Evolutionary conservation across 2,888 invertebrate genomes (phyloP).

Genomic region (Morpho helenor): DNA sequence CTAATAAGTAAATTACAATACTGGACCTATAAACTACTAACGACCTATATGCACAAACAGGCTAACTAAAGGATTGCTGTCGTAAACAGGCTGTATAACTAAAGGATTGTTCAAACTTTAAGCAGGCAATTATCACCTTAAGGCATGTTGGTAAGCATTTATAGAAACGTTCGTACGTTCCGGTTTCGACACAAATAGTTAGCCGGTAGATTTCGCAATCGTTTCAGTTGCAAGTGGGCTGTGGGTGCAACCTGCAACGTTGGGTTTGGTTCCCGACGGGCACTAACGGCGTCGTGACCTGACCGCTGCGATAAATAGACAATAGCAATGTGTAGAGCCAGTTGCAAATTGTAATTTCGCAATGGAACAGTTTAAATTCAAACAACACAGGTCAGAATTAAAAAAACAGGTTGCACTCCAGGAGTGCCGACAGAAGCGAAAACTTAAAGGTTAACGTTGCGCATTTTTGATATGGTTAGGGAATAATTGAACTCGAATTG

Average conservation of each 20-base stretch:
- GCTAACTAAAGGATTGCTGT: too few species aligned
- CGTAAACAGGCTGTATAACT: not conserved
- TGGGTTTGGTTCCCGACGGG: conserved; percentile 3
- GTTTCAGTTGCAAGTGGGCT: conserved; percentile 45
- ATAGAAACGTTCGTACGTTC: conserved; percentile 5
- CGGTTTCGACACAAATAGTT: conserved; percentile 12
- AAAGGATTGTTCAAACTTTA: not conserved
- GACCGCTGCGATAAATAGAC: conserved; percentile 1
- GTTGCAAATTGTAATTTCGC: not conserved
- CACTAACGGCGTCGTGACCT: conserved; percentile 8
- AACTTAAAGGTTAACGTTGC: too few species aligned
- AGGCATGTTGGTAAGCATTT: not conserved
- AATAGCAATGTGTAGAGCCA: conserved; percentile 9
- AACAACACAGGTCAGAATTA: too few species aligned
- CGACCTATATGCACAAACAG: too few species aligned
- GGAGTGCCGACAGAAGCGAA: too few species aligned
- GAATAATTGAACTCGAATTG: too few species aligned
- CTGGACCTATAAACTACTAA: too few species aligned
- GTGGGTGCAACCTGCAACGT: conserved; percentile 15
- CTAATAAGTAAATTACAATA: too few species aligned
- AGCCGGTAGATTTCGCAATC: conserved; percentile 27
- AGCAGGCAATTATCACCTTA: too few species aligned
- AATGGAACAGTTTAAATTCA: too few species aligned
- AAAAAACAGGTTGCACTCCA: too few species aligned
- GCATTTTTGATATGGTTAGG: too few species aligned